Evolutionary conservation across 2,797 vertebrate species (phyloP).

Genomic region (Hemibagrus guttatus): DNA sequence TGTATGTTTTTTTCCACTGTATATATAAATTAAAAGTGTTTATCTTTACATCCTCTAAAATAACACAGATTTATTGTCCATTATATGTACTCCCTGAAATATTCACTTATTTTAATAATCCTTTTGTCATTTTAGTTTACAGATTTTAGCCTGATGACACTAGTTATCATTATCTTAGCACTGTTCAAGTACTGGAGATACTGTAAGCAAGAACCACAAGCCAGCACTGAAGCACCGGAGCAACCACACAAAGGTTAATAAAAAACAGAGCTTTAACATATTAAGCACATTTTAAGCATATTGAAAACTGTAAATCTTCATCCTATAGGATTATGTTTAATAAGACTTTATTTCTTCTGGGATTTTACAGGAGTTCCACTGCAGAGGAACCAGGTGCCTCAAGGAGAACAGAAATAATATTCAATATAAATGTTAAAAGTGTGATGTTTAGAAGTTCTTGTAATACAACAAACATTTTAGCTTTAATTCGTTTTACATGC

Average conservation of each 20-base stretch:
- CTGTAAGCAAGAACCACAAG: background rate
- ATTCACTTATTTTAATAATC: background rate
- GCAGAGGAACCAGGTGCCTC: background rate
- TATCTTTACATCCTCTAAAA: too few relatives aligned
- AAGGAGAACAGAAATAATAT: background rate
- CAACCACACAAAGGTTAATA: too few relatives aligned
- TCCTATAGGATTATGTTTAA: background rate
- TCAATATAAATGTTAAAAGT: background rate
- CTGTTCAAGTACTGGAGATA: background rate
- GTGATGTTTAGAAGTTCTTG: background rate
- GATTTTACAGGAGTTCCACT: background rate
- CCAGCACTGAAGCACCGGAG: too few relatives aligned
- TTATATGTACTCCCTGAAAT: background rate
- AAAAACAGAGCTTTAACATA: too few relatives aligned
- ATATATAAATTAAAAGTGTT: too few relatives aligned
- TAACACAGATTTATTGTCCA: background rate
- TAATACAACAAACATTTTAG: background rate
- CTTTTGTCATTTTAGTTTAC: background rate
- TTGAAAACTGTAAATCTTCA: background rate
- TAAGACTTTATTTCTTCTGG: background rate
- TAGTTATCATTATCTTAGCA: background rate
- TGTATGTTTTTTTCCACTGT: too few relatives aligned
- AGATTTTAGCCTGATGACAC: background rate
- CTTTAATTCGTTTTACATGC: background rate
- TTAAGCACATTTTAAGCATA: too few relatives aligned